phyloP scores from a whole-genome alignment of 2,888 invertebrate genomes.

The Meta bourneti region DNA sequence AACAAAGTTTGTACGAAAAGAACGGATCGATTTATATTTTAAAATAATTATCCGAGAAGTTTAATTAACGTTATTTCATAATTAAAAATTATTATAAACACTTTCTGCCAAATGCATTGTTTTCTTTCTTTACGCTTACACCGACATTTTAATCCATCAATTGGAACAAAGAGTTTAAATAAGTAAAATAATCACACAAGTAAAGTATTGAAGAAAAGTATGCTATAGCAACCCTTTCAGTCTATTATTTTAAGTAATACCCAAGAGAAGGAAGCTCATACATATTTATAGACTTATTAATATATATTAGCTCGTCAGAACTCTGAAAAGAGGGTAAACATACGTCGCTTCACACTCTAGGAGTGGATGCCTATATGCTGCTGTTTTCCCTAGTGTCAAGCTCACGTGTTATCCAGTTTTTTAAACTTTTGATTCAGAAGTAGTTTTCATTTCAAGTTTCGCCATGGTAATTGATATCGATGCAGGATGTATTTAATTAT shows the following conservation, averaged over 20 bases:
- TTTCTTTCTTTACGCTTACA: too few relatives aligned
- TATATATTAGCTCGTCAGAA: background rate
- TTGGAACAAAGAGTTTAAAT: background rate
- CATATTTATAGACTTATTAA: conserved; percentile 1
- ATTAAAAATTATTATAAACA: too few relatives aligned
- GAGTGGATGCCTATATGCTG: background rate
- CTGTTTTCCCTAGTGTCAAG: background rate
- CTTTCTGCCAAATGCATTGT: too few relatives aligned
- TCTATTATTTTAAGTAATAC: background rate
- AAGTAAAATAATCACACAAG: background rate
- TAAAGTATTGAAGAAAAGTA: background rate
- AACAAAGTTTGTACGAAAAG: too few relatives aligned
- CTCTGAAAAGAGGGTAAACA: background rate
- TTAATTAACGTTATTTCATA: too few relatives aligned
- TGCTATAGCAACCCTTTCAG: background rate
- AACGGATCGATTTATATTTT: too few relatives aligned
- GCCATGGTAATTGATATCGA: background rate
- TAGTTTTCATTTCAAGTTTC: background rate
- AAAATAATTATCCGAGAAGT: too few relatives aligned
- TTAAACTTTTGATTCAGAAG: background rate
- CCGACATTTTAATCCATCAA: too few relatives aligned
- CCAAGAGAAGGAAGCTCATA: background rate
- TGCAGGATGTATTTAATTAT: background rate
- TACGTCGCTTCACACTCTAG: background rate
- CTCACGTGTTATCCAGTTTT: background rate